Evolutionary conservation across 1,140 invertebrate species (phyloP).

Genomic region (Cyclina sinensis): DNA sequence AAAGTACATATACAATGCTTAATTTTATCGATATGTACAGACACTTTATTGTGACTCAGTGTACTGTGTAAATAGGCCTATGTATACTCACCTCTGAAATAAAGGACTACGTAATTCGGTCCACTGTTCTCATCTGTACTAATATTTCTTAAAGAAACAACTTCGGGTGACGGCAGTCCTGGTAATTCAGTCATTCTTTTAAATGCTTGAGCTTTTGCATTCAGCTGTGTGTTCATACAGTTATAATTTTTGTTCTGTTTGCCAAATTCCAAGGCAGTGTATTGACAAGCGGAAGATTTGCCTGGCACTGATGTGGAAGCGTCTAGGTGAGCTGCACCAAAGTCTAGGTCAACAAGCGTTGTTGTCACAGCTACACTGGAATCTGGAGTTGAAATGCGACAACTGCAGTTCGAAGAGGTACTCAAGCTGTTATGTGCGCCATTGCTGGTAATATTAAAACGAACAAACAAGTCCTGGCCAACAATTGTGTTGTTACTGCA

Average conservation of each 20-base stretch:
- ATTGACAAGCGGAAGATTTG: not conserved
- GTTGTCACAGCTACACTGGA: not conserved
- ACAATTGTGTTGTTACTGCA: not conserved
- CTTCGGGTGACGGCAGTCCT: not conserved
- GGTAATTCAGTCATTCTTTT: not conserved
- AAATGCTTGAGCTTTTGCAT: not conserved
- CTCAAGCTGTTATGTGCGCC: no score
- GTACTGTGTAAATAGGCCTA: not conserved
- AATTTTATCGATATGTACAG: no score
- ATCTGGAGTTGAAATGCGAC: not conserved
- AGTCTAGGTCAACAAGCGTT: conserved; percentile 24
- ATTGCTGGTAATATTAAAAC: not conserved
- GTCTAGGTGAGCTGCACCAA: not conserved
- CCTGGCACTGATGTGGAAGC: no score
- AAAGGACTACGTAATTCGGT: conserved; percentile 9
- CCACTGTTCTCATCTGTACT: not conserved
- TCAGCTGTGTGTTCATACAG: not conserved
- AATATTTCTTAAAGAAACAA: conserved; percentile 8
- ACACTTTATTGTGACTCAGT: no score
- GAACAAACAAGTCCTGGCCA: conserved; percentile 14
- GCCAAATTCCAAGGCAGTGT: not conserved
- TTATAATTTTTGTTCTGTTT: not conserved
- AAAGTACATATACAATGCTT: no score
- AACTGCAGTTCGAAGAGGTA: not conserved
- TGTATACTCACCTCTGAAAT: conserved; percentile 17